phyloP scores from a whole-genome alignment of 2,888 invertebrate species.

The Harpagoxenus sublaevis region DNA sequence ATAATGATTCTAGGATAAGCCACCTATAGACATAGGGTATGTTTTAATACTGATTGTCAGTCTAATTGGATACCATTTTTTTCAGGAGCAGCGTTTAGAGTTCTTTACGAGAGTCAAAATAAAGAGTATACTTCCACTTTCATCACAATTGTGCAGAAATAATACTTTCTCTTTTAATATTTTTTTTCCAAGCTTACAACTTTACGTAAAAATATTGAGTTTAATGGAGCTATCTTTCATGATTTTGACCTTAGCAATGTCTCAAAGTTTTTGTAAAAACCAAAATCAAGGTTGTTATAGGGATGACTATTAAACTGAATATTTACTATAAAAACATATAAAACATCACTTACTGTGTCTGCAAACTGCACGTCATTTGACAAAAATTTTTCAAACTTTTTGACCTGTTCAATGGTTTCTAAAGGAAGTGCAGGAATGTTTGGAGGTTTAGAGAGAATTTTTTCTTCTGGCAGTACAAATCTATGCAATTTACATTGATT shows the following conservation, averaged over 20 bases:
- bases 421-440: conserved; percentile 12
- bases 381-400: not conserved
- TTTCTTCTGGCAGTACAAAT: not conserved
- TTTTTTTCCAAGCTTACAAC: too few relatives aligned
- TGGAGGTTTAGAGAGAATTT: not conserved
- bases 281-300: not conserved
- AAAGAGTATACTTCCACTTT: too few relatives aligned
- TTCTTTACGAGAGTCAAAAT: too few relatives aligned
- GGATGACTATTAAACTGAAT: not conserved
- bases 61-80: too few relatives aligned
- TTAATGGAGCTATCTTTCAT: not conserved
- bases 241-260: not conserved
- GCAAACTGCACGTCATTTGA: not conserved
- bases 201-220: not conserved
- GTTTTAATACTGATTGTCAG: too few relatives aligned
- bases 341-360: not conserved
- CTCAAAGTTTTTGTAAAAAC: not conserved
- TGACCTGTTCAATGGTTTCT: not conserved
- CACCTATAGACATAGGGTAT: too few relatives aligned
- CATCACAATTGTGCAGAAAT: too few relatives aligned
- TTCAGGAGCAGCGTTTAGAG: too few relatives aligned
- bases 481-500: not conserved
- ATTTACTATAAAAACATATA: not conserved
- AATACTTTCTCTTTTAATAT: too few relatives aligned
- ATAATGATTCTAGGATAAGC: too few relatives aligned